A percentile compares a stretch with the other conserved stretches of the same genome.
Evolutionary conservation across 2,113 vertebrate species (phyloP).

Genomic region (Talpa occidentalis): DNA sequence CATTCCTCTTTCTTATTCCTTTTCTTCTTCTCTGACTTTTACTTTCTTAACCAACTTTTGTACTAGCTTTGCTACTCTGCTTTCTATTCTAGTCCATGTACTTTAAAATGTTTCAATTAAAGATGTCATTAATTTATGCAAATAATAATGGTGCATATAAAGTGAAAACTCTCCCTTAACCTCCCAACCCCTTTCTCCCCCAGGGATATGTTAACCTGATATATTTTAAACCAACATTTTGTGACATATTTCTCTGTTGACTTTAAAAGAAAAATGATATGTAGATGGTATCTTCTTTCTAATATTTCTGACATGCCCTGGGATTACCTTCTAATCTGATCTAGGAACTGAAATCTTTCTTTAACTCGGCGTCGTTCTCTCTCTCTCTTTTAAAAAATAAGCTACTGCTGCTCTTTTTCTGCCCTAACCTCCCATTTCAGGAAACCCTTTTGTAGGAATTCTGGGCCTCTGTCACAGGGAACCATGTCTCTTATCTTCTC

Average conservation of each 20-base stretch:
- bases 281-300: not conserved
- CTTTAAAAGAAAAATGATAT: not conserved
- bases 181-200: not conserved
- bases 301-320: not conserved
- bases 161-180: not conserved
- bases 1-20: not conserved
- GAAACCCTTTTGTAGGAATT: not conserved
- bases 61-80: not conserved
- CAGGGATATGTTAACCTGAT: not conserved
- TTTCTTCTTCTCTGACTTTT: not conserved
- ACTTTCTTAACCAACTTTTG: not conserved
- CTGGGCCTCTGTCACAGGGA: not conserved
- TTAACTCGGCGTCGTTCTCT: not conserved
- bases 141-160: not conserved
- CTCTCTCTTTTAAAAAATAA: not conserved
- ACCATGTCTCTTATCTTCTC: not conserved
- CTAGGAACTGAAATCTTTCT: not conserved
- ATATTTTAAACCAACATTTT: not conserved
- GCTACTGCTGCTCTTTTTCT: not conserved
- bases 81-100: not conserved
- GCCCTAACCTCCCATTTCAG: not conserved
- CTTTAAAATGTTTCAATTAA: constrained; percentile 6
- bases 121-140: not conserved
- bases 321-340: not conserved
- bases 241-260: not conserved